Conservation (phyloP, 2,888 invertebrate genomes). For the Drosophila seclusa region DNA sequence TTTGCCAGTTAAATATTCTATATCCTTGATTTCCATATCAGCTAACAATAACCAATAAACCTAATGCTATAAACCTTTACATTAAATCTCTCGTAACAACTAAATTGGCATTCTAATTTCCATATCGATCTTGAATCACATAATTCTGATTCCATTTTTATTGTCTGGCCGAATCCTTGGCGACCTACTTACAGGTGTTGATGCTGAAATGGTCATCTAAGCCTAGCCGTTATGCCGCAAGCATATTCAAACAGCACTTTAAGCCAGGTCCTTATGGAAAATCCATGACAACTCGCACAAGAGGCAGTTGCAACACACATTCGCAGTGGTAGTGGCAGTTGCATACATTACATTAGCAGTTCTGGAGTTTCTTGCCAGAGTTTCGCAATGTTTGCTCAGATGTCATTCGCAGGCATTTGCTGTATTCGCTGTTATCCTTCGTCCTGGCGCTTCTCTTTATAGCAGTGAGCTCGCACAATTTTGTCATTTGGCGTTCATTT, state of each 20-base stretch:
- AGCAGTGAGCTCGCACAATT: conserved; percentile 29
- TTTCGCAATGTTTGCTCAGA: conserved; percentile 11
- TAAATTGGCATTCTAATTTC: not conserved
- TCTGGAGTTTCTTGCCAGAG: not conserved
- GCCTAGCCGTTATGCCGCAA: conserved; percentile 27
- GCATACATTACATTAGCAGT: not conserved
- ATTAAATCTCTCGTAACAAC: not conserved
- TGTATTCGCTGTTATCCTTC: conserved; percentile 22
- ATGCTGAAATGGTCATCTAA: not conserved
- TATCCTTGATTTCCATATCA: too few relatives aligned
- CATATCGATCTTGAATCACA: too few relatives aligned
- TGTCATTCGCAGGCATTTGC: conserved; percentile 22
- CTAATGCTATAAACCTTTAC: not conserved
- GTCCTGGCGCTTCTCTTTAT: conserved; percentile 9
- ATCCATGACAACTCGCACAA: conserved; percentile 25
- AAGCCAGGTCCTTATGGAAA: conserved; percentile 38
- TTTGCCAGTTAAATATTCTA: too few relatives aligned
- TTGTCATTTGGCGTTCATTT: conserved; percentile 45
- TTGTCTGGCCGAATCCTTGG: not conserved
- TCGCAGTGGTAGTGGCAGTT: not conserved
- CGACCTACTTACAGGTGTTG: not conserved
- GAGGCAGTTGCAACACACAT: conserved; percentile 9
- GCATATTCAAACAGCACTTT: conserved; percentile 51
- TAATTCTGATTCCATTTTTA: not conserved
- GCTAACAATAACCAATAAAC: too few relatives aligned